These are phyloP conservation scores for Neotoxoptera formosana DNA, from an alignment of 1,140 invertebrate species.

Conservation along the genomic window DNA sequence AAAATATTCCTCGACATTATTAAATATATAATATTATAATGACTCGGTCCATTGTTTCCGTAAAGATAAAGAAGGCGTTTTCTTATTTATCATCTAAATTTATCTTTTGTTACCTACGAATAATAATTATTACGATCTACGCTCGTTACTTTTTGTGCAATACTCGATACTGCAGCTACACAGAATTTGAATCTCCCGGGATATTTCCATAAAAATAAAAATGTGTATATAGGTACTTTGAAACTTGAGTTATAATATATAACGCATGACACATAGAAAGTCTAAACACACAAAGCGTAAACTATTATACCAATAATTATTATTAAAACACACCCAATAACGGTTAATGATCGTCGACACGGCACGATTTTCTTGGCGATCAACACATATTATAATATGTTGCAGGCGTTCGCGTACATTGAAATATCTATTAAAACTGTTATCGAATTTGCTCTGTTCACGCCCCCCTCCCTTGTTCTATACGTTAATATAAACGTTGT, in stretches of 20 bases:
- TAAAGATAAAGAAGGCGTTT: not conserved
- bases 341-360: not conserved
- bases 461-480: no score
- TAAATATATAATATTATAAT: not conserved
- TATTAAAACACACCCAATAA: not conserved
- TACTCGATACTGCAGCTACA: not conserved
- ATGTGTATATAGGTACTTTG: not conserved
- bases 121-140: not conserved
- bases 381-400: not conserved
- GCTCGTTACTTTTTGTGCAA: not conserved
- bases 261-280: not conserved
- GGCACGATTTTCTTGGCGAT: not conserved
- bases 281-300: not conserved
- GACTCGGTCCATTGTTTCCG: not conserved
- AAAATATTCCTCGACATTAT: not conserved
- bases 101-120: not conserved
- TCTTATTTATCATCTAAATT: constrained; percentile 10
- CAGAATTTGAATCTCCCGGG: not conserved
- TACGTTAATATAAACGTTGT: not conserved
- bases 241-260: not conserved
- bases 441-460: not conserved
- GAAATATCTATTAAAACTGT: not conserved
- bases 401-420: not conserved
- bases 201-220: not conserved
- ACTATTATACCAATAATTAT: not conserved